Base-by-base conservation (phyloP, 2,888 invertebrate genomes). In the Pheosia tremula region DNA sequence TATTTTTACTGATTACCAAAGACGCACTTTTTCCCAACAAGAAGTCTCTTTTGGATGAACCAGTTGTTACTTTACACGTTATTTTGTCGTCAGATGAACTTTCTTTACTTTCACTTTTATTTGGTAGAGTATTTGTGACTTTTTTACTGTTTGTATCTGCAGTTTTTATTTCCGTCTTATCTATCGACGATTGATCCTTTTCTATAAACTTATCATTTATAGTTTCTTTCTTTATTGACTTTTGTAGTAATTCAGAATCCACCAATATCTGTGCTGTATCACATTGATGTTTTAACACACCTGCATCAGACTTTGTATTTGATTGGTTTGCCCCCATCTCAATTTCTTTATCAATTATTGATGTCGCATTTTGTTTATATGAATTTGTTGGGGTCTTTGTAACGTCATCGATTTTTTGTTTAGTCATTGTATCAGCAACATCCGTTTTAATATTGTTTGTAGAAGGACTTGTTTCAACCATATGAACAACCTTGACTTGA, bases 21-120 rank as follows among this genome's bases (percentile, higher is more conserved):
- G 75, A 75, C 0, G 75, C 65, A 61, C 75, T 77, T 68, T 77
- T 75, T 3, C 62, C 68, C 50, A 74, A 66, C n/a, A 43, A 5
- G 43, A 24, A 24, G 24, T 43, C 56, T 56, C 43, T 43, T 41
- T 7, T 8, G 7, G 54, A 39, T 37, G 4, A 54, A 39, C 3
- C 4, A 13, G n/a, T 38, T 13, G 1, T 38, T 4, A 13, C 8
- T 5, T 55, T n/a, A 39, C 8, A 11, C 9, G 10, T 53, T 4
- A 5, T 4, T 37, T 37, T 53, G 53, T 3, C 37, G 24, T 37
- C 37, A 38, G 37, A 37, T 11, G 6, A 37, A 53, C 37, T 37
- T 9, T 53, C 37, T 55, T 39, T 10, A 55, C 52, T 67, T 13
- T 65, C 63, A 50, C 55, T 61, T 57, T 66, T 62, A 36, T 59